Evolutionary conservation across 2,888 invertebrate genomes (phyloP).

Genomic region (Orthonevra nobilis): DNA sequence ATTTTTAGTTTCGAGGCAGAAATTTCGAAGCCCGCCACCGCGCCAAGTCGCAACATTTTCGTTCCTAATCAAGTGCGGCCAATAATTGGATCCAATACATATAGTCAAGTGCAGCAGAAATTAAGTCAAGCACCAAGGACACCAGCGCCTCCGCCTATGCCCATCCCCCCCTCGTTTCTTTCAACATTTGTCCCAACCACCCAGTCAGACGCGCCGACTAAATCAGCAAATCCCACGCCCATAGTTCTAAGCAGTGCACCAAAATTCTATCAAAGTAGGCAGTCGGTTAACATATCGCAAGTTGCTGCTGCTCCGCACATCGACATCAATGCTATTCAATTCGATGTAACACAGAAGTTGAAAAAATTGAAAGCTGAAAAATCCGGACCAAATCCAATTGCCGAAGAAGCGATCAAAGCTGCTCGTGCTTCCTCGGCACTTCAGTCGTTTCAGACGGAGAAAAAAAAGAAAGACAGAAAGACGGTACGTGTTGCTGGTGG

Average conservation of each 20-base stretch:
- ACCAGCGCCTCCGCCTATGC: conserved; percentile 76
- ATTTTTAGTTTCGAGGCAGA: conserved; percentile 91
- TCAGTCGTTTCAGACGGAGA: conserved; percentile 82
- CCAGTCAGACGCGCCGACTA: conserved; percentile 35
- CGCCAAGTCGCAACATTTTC: conserved; percentile 77
- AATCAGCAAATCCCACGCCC: conserved; percentile 80
- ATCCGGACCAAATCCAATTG: conserved; percentile 83
- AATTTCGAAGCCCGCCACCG: conserved; percentile 84
- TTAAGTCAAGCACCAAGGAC: conserved; percentile 81
- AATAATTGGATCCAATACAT: conserved; percentile 88
- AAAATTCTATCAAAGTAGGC: conserved; percentile 84
- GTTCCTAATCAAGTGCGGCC: conserved; percentile 82
- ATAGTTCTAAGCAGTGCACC: conserved; percentile 87
- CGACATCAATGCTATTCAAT: conserved; percentile 82
- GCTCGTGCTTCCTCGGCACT: conserved; percentile 83
- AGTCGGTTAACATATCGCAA: conserved; percentile 79
- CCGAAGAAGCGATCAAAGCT: conserved; percentile 84
- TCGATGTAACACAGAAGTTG: conserved; percentile 82
- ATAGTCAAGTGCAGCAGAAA: conserved; percentile 86
- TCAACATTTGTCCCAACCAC: conserved; percentile 79
- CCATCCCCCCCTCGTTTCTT: conserved; percentile 78
- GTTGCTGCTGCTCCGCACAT: conserved; percentile 78
- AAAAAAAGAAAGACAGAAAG: conserved; percentile 79
- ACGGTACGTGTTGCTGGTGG: conserved; percentile 96
- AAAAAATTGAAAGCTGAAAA: conserved; percentile 85